These are phyloP conservation scores for Pollicipes pollicipes DNA, from an alignment of 1,140 invertebrate species.

Conservation along the genomic window DNA sequence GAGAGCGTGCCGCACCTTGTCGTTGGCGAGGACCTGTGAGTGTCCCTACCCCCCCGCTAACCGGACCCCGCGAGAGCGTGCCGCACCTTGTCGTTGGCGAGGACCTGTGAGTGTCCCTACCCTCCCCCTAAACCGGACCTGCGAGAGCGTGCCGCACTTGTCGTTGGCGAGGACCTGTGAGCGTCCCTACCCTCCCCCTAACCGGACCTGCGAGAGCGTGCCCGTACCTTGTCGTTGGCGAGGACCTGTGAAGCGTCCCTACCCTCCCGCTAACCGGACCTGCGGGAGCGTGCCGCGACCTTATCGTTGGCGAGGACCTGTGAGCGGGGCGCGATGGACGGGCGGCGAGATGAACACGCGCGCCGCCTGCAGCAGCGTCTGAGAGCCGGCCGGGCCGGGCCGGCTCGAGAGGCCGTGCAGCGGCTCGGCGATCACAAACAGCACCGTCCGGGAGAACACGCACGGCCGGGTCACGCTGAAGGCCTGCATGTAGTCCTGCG, in stretches of 20 bases:
- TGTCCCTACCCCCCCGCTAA: conserved; percentile 34
- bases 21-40: conserved; percentile 40
- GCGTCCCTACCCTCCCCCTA: conserved; percentile 34
- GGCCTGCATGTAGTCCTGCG: conserved; percentile 41
- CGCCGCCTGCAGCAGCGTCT: conserved; percentile 43
- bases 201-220: not conserved
- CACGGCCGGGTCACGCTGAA: conserved; percentile 76
- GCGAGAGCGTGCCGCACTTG: conserved; percentile 26
- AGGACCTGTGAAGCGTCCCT: conserved; percentile 44
- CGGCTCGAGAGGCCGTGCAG: conserved; percentile 30
- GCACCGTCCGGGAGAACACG: conserved; percentile 77
- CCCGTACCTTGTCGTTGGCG: conserved; percentile 39
- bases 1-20: conserved; percentile 29
- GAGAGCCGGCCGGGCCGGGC: conserved; percentile 33
- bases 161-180: conserved; percentile 41
- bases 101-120: too few relatives aligned
- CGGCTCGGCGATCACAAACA: conserved; percentile 47
- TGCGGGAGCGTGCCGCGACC: conserved; percentile 23
- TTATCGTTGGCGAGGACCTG: conserved; percentile 41
- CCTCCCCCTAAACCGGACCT: too few relatives aligned
- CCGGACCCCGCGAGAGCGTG: not conserved
- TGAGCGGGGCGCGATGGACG: conserved; percentile 48
- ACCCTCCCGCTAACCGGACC: not conserved
- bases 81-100: conserved; percentile 40
- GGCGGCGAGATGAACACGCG: conserved; percentile 75